Evolutionary conservation across 2,797 vertebrate species (phyloP).

Genomic region (Scyliorhinus canicula): DNA sequence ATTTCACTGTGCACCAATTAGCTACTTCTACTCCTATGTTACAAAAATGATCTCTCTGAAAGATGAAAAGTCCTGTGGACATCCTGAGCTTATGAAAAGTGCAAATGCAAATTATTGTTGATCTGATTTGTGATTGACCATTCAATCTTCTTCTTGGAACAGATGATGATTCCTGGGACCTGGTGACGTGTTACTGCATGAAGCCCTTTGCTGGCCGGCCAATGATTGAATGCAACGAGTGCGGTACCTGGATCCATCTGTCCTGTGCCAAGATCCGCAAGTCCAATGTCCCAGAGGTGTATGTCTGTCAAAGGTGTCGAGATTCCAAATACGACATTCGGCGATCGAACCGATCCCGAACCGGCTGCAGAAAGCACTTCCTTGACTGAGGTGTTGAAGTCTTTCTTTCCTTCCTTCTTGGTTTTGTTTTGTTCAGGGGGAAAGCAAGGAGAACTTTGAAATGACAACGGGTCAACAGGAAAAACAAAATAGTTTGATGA

Average conservation of each 20-base stretch:
- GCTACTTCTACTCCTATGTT: background rate
- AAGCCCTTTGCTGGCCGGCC: conserved; percentile 92
- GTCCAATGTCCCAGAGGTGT: conserved; percentile 90
- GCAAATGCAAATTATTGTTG: background rate
- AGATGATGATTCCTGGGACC: conserved; percentile 97
- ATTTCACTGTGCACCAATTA: background rate
- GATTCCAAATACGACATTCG: conserved; percentile 82
- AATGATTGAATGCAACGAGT: conserved; percentile 94
- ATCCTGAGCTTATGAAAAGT: background rate
- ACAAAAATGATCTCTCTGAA: background rate
- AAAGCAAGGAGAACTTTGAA: background rate
- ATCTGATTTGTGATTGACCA: background rate
- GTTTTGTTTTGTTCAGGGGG: background rate
- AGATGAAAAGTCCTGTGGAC: too few relatives aligned
- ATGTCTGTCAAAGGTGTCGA: conserved; percentile 89
- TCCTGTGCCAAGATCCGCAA: conserved; percentile 97
- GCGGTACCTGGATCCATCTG: conserved; percentile 94
- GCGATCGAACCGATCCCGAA: conserved; percentile 86
- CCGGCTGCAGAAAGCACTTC: conserved; percentile 80
- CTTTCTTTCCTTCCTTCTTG: background rate
- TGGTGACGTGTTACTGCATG: conserved; percentile 97
- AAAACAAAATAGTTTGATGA: conserved; percentile 7
- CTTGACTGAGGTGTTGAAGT: conserved; percentile 56
- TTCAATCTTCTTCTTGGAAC: conserved; percentile 19
- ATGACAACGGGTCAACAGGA: background rate